These are phyloP conservation scores for Hypolimnas misippus DNA, from an alignment of 2,888 invertebrate species.

Conservation along the genomic window DNA sequence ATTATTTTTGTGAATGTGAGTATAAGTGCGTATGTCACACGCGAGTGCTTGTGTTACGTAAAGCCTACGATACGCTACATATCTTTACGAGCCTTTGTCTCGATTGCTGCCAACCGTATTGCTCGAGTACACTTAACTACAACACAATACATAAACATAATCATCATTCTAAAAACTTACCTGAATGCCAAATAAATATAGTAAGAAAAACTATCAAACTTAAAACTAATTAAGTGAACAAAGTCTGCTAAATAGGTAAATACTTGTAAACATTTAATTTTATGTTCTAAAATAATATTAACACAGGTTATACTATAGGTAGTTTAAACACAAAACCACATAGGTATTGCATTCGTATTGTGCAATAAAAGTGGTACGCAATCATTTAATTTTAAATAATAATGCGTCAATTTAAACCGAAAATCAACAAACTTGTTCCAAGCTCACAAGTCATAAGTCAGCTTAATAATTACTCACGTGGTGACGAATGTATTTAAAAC, in stretches of 20 bases:
- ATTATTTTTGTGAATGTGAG: background rate
- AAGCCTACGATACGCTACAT: conserved; percentile 55
- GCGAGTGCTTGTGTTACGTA: conserved; percentile 49
- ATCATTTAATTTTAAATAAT: background rate
- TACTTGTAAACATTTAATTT: no score
- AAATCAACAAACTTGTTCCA: conserved; percentile 1
- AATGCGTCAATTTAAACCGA: conserved; percentile 1
- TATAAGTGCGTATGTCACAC: conserved; percentile 32
- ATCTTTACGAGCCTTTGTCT: conserved; percentile 80
- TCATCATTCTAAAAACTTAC: conserved; percentile 15
- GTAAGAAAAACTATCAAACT: background rate
- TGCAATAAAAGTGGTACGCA: background rate
- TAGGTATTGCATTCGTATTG: background rate
- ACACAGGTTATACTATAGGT: no score
- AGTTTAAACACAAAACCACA: background rate
- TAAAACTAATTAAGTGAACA: background rate
- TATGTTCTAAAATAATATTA: no score
- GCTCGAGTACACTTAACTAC: conserved; percentile 46
- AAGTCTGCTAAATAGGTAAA: background rate
- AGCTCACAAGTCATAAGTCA: background rate
- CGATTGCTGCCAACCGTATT: conserved; percentile 63
- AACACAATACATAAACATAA: conserved; percentile 28
- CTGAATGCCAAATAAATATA: background rate
- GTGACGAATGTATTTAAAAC: conserved; percentile 1
- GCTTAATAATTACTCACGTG: conserved; percentile 1